Evolutionary conservation across 2,888 invertebrate species (phyloP).

Genomic region (Polietes domitor): DNA sequence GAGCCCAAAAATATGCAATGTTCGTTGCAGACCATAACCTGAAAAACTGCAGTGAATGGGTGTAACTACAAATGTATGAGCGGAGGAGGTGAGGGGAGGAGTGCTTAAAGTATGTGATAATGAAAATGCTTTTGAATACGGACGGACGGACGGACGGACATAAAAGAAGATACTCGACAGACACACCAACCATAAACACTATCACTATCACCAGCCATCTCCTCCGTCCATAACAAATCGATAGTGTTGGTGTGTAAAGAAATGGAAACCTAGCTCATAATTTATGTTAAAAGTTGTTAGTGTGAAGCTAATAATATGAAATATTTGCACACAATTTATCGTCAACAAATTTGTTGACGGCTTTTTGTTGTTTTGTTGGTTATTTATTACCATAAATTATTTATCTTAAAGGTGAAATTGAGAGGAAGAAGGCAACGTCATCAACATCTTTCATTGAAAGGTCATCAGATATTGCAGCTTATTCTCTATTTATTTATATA

Average conservation of each 20-base stretch:
- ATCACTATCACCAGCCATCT: background rate
- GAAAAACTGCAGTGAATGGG: conserved; percentile 16
- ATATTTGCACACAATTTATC: conserved; percentile 39
- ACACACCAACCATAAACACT: background rate
- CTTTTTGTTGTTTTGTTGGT: conserved; percentile 11
- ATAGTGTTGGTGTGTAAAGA: background rate
- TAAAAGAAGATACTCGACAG: background rate
- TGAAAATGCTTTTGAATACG: conserved; percentile 30
- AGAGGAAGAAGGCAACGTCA: background rate
- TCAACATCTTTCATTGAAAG: background rate
- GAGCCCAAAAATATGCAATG: conserved; percentile 66
- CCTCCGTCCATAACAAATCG: background rate
- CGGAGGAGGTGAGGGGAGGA: background rate
- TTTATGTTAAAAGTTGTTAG: conserved; percentile 43
- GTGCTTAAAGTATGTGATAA: conserved; percentile 46
- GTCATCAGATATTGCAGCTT: too few species aligned
- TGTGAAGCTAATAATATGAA: conserved; percentile 54
- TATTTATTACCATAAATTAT: conserved; percentile 15
- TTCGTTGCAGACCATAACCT: conserved; percentile 44
- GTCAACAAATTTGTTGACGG: conserved; percentile 43
- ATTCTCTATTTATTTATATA: too few species aligned
- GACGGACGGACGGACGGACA: background rate
- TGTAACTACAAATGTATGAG: too few species aligned
- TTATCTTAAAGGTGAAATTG: background rate
- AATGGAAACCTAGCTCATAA: conserved; percentile 2